These are phyloP conservation scores for Lithobius niger DNA, from an alignment of 1,140 invertebrate genomes.

Conservation along the genomic window DNA sequence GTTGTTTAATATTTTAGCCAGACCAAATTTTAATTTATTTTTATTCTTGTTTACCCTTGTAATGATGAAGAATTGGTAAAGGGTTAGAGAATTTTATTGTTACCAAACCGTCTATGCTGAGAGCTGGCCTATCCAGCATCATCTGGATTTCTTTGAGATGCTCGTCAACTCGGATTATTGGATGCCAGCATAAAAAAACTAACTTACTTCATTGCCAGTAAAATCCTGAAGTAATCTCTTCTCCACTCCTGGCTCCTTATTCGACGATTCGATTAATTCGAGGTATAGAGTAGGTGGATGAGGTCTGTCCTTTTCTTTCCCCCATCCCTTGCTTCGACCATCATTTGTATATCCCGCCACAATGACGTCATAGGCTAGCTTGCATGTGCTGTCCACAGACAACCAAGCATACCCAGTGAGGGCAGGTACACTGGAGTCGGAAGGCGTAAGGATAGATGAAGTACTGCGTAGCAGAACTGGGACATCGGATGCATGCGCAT, in stretches of 20 bases:
- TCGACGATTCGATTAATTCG: slow-evolving; percentile 24
- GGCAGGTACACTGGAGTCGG: slow-evolving; percentile 27
- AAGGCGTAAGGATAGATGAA: slow-evolving; percentile 9
- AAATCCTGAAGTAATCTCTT: not conserved
- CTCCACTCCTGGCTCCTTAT: not conserved
- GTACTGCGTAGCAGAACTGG: slow-evolving; percentile 47
- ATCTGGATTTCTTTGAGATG: not conserved
- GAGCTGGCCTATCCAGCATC: too few relatives aligned
- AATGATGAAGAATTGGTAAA: too few relatives aligned
- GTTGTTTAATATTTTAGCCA: too few relatives aligned
- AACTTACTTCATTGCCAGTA: slow-evolving; percentile 4
- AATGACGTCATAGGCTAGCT: slow-evolving; percentile 64
- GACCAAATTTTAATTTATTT: too few relatives aligned
- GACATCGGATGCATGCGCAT: slow-evolving; percentile 50
- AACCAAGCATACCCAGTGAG: slow-evolving; percentile 65
- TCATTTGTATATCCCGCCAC: slow-evolving; percentile 19
- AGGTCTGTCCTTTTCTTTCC: not conserved
- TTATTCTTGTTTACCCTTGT: too few relatives aligned
- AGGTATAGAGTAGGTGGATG: slow-evolving; percentile 42
- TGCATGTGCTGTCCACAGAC: slow-evolving; percentile 62
- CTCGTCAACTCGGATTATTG: not conserved
- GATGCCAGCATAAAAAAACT: too few relatives aligned
- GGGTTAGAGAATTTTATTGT: too few relatives aligned
- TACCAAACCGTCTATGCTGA: too few relatives aligned
- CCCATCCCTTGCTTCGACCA: too few relatives aligned